Evolutionary conservation across 2,113 vertebrate species (phyloP), one percentile per base, ranked within the genome.

Genomic region (Aphyosemion australe): DNA sequence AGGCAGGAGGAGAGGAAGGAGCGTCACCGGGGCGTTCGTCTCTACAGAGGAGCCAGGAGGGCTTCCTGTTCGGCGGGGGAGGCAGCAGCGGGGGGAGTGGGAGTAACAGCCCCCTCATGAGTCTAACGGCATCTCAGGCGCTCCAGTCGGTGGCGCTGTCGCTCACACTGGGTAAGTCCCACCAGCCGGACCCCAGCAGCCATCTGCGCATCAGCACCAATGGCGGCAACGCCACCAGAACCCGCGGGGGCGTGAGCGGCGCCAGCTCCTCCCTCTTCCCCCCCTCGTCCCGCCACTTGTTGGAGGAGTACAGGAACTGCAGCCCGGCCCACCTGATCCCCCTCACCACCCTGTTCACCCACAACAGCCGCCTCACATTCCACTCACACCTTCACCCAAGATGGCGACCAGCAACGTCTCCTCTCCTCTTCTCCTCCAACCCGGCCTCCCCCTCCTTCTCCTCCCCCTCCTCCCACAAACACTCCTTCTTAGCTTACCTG

Each of bases 401-500:
- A 76, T 71, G 72, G 73, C 79, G 69, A 64, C 81, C 76, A 31
- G 57, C 93, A 92, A 88, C 93, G 77, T 89, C 93, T 64, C 94
- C 95, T 84, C 93, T 93, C 91, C 67, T 78, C 73, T 74, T 72
- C 88, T 91, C 93, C 69, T 81, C 79, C 74, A 59, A 61, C 70
- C 66, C 80, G 0, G 54, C 48, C 18, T 77, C 86, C 32, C 78
- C 82, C 92, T 88, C 82, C 73, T 74, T 71, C 88, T 91, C 93
- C 69, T 81, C 79, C 20, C 79, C 83, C 88, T 67, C 91, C 65
- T 95, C 97, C 52, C 94, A 95, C 71, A 99, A 99, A 93, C 97
- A 96, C 96, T 98, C 96, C 94, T 99, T 99, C 92, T 92, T 99
- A 48, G 96, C 97, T 89, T 98, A 98, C 85, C 96, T 99, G 79